These are phyloP conservation scores for Gymnobelideus leadbeateri DNA, from an alignment of 2,113 vertebrate species.

Conservation along the genomic window DNA sequence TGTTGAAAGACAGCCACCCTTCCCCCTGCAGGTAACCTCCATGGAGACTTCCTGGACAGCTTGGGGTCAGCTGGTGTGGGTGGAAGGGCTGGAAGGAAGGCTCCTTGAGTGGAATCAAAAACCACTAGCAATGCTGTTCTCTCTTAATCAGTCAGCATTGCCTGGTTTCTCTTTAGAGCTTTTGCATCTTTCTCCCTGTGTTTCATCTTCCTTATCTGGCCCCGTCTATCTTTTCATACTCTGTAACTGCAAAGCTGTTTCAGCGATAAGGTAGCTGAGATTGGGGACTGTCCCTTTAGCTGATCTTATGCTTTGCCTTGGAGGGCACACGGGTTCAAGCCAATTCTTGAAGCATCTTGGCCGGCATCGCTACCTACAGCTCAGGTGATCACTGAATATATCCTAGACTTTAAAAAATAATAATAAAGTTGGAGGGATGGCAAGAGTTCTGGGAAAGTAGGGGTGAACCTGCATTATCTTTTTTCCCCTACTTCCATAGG, in stretches of 20 bases:
- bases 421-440: not conserved
- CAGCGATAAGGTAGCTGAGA: not conserved
- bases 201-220: conserved; percentile 24
- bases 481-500: not conserved
- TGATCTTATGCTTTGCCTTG: conserved; percentile 1
- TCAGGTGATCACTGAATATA: not conserved
- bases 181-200: not conserved
- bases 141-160: conserved; percentile 9
- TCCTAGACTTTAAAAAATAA: not conserved
- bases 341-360: conserved; percentile 8
- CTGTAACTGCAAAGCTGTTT: conserved; percentile 35
- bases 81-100: conserved; percentile 17
- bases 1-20: not conserved
- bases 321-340: not conserved
- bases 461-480: not conserved
- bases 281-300: not conserved
- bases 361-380: conserved; percentile 23
- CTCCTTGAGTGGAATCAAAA: not conserved
- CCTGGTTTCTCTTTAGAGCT: conserved; percentile 10
- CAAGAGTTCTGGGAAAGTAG: not conserved
- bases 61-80: not conserved
- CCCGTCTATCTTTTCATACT: not conserved
- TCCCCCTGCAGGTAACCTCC: not conserved
- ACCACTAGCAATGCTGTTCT: not conserved
- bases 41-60: not conserved